Evolutionary conservation across 30 jellyfish, hydroid and myxozoan genomes (phyloP), one percentile per base, ranked within the genome.

Genomic region (Aurelia sp.): DNA sequence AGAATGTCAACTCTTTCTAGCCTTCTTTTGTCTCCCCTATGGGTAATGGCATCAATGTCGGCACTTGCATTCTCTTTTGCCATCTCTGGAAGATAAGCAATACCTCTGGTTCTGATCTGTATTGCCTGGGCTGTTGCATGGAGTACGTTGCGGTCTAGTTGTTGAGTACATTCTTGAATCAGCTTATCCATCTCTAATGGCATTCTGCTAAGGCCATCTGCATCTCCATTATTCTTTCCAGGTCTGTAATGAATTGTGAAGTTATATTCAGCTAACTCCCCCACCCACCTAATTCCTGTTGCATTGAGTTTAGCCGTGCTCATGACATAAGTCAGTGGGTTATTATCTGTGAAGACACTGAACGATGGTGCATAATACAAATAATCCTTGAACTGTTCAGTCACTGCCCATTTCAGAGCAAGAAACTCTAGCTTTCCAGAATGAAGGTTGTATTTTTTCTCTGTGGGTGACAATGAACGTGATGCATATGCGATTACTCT

Each of bases 1-100:
- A 69, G 81, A 69, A 69, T 69, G 81, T 69, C 62, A 22, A 69
- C 17, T 40, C 22, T 69, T 27, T 69, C 81, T 20, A 27, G n/a
- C 5, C 38, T 69, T 38, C 24, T 16, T 27, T 2, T 27, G 33
- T 27, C 33, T 27, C 27, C n/a, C 33, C 35, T 69, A 69, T 2
- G 24, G 81, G 27, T 22, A 60, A 69, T 69, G 52, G 40, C 40
- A 69, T 69, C 81, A 40, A 69, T 69, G n/a, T 69, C 81, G 2
- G 81, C 2, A 27, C 33, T 27, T 27, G 33, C 2, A 27, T 27
- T 27, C 40, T 22, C 59, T 40, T 38, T 69, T 69, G 24, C 40
- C n/a, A 19, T 16, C 22, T 27, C 81, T 19, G 81, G 81, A 0
- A 69, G 62, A 40, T 69, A 69, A 67, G 81, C 4, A 67, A 21